A percentile compares a stretch with the other conserved stretches of the same genome.
phyloP scores from a whole-genome alignment of 2,797 vertebrate species.

The Mormyrus hasselquistii region DNA sequence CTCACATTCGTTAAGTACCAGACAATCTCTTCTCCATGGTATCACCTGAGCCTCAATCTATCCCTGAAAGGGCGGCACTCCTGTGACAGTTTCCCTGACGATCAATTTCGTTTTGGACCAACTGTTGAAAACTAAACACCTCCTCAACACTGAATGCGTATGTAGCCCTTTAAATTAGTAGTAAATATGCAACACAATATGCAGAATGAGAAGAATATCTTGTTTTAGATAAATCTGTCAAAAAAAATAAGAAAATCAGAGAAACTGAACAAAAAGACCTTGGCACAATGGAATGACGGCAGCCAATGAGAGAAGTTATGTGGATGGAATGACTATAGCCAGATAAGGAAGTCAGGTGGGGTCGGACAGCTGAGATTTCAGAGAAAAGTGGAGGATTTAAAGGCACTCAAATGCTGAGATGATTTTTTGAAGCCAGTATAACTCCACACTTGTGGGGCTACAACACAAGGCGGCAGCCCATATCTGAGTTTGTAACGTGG shows the following conservation, averaged over 20 bases:
- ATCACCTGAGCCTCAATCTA: background rate
- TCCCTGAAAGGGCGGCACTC: background rate
- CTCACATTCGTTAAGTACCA: background rate
- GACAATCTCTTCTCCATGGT: background rate
- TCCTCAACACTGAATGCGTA: background rate
- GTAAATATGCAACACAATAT: background rate
- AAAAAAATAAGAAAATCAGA: background rate
- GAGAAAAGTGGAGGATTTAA: background rate
- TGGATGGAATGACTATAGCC: background rate
- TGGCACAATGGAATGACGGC: background rate
- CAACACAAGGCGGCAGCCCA: background rate
- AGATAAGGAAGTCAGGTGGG: background rate
- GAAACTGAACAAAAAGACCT: background rate
- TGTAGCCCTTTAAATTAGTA: slow-evolving; percentile 21
- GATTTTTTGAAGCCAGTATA: background rate
- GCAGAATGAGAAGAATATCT: background rate
- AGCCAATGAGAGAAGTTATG: background rate
- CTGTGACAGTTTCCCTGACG: background rate
- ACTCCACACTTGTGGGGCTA: background rate
- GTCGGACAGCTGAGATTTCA: background rate
- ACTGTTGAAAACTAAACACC: background rate
- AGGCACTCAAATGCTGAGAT: slow-evolving; percentile 12
- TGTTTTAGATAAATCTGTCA: background rate
- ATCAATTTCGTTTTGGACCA: background rate
- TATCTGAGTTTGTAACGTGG: background rate